Evolutionary conservation across 2,888 invertebrate genomes (phyloP).

Genomic region (Ceriagrion tenellum): DNA sequence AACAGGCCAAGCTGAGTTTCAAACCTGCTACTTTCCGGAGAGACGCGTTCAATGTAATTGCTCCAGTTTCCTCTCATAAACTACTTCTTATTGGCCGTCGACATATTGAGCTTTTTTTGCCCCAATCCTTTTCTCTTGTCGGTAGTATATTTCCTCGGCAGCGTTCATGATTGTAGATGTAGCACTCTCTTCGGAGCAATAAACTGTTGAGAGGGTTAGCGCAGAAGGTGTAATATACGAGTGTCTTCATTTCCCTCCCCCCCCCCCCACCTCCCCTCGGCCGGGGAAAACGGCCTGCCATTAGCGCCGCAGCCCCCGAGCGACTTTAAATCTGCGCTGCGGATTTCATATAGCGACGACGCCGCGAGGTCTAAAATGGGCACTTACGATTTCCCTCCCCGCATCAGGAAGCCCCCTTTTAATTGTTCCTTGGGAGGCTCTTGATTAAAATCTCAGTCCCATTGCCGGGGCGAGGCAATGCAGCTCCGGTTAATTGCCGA

Average conservation of each 20-base stretch:
- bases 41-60: background rate
- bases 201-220: background rate
- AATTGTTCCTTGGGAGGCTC: slow-evolving; percentile 3
- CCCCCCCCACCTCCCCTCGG: background rate
- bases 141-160: background rate
- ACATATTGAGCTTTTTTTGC: background rate
- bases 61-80: background rate
- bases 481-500: background rate
- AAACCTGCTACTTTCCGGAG: no score
- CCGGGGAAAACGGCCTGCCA: background rate
- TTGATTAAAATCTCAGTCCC: slow-evolving; percentile 21
- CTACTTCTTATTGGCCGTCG: background rate
- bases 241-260: background rate
- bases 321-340: background rate
- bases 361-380: slow-evolving; percentile 31
- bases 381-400: slow-evolving; percentile 43
- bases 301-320: background rate
- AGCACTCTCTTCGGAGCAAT: background rate
- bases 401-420: slow-evolving; percentile 31
- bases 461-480: background rate
- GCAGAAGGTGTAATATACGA: background rate
- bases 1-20: no score
- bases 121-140: background rate
- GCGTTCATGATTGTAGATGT: background rate
- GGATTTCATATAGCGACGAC: slow-evolving; percentile 24